phyloP scores from a whole-genome alignment of 1,140 invertebrate genomes.

The Drosophila athabasca region DNA sequence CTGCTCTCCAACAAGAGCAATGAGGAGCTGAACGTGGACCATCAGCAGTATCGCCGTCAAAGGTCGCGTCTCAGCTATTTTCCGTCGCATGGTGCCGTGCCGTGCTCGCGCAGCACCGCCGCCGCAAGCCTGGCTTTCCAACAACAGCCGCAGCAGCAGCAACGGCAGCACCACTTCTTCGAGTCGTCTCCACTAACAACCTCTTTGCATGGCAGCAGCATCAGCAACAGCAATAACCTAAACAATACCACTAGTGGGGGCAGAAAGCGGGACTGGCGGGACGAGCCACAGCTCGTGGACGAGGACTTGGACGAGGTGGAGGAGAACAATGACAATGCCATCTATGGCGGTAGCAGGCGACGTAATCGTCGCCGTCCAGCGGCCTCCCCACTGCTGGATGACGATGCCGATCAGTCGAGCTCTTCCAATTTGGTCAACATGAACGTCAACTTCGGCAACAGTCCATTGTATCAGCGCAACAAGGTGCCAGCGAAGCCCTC shows the following conservation, averaged over 20 bases:
- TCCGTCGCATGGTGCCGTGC: conserved; percentile 28
- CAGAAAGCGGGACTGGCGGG: conserved; percentile 63
- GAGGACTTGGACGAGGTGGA: conserved; percentile 66
- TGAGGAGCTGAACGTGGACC: conserved; percentile 84
- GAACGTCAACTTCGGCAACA: conserved; percentile 73
- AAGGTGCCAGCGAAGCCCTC: conserved; percentile 74
- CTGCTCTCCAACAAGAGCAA: conserved; percentile 90
- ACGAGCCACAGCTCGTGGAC: conserved; percentile 51
- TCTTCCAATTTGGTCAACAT: conserved; percentile 69
- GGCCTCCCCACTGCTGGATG: conserved; percentile 55
- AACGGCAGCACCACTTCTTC: conserved; percentile 60
- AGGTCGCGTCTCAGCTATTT: conserved; percentile 58
- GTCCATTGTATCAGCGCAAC: conserved; percentile 73
- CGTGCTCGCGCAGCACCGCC: conserved; percentile 3
- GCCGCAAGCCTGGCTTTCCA: conserved; percentile 20
- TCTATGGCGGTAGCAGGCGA: conserved; percentile 41
- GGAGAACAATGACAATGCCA: conserved; percentile 56
- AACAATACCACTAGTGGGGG: conserved; percentile 43
- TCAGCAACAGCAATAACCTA: conserved; percentile 66
- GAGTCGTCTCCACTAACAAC: conserved; percentile 45
- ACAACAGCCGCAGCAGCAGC: conserved; percentile 42
- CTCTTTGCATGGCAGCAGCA: conserved; percentile 49
- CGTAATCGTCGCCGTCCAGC: conserved; percentile 66
- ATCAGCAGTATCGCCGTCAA: conserved; percentile 66
- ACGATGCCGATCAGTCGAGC: conserved; percentile 47